Percentiles rank a stretch among this genome's conserved stretches.
Conservation (phyloP, 2,888 invertebrate species). For the Nebria brevicollis region DNA sequence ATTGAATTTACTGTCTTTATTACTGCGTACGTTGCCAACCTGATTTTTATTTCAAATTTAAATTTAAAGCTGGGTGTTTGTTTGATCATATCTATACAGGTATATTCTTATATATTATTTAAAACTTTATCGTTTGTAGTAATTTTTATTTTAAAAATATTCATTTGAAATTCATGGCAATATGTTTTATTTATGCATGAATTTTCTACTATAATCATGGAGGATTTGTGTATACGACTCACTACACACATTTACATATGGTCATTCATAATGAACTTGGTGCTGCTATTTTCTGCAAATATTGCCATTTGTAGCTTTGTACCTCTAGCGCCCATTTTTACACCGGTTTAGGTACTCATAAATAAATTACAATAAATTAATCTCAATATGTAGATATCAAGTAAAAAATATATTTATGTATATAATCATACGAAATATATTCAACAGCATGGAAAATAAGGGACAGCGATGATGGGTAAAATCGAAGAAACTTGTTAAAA, state of each 20-base stretch:
- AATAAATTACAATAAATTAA: too few relatives aligned
- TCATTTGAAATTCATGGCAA: slow-evolving; percentile 39
- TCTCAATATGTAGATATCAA: too few relatives aligned
- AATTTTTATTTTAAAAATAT: neutral
- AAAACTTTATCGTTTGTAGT: neutral
- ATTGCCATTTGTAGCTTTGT: neutral
- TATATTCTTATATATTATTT: neutral
- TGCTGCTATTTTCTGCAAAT: neutral
- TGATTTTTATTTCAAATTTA: too few relatives aligned
- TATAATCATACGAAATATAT: too few relatives aligned
- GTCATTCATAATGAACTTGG: slow-evolving; percentile 26
- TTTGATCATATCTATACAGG: neutral
- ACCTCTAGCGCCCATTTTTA: neutral
- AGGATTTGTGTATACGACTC: slow-evolving; percentile 25
- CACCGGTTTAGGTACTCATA: neutral
- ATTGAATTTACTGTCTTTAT: too few relatives aligned
- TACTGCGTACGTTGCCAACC: too few relatives aligned
- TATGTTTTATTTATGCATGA: slow-evolving; percentile 40
- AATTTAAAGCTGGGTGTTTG: neutral
- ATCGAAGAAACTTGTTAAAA: neutral
- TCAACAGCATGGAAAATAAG: neutral
- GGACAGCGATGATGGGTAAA: neutral
- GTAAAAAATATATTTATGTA: too few relatives aligned
- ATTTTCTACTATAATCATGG: slow-evolving; percentile 30
- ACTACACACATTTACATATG: slow-evolving; percentile 38